Evolutionary conservation across 2,888 invertebrate genomes (phyloP), one percentile per base, ranked within the genome.

Genomic region (Petrolisthes manimaculis): DNA sequence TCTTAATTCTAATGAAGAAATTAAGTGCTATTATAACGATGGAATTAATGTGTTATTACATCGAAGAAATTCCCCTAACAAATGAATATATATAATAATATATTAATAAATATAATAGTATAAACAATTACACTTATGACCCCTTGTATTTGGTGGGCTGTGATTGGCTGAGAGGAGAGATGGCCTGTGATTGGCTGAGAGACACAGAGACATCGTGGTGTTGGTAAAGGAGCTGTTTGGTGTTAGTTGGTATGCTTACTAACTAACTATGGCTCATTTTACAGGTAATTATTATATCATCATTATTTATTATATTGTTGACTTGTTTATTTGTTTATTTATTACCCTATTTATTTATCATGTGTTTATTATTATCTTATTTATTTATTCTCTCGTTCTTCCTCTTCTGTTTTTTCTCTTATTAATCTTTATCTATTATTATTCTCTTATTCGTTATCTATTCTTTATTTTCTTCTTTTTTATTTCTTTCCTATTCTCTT

Each of bases 141-240:
- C 71, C 71, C 6, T 71, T 71, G 71, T 5, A n/a, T 71, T n/a
- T n/a, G 71, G 2, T 21, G 21, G 3, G 3, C 21, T 71, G 71
- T 71, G 71, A 71, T 71, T 71, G 71, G 71, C 21, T 71, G 71
- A 21, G 14, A n/a, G 21, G 6, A n/a, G 21, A n/a, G 21, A 18
- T 2, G 14, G 4, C 6, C 21, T 71, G 71, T 71, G 71, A 71
- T 71, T 71, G 71, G 71, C 21, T 21, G 71, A 71, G 6, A 14
- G n/a, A n/a, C 21, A n/a, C 71, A 18, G n/a, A 21, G 71, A 71
- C 71, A 71, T 71, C 71, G 71, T 71, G 71, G 14, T 71, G 71
- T 71, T 71, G 8, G 71, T 71, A 71, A 1, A 8, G 21, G 21
- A 71, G 71, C 5, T n/a, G n/a, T 71, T 71, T 18, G 37, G 37